A percentile compares a stretch with the other conserved stretches of the same genome.
Evolutionary conservation across 2,797 vertebrate genomes (phyloP).

Genomic region (Enteromius treurensis): DNA sequence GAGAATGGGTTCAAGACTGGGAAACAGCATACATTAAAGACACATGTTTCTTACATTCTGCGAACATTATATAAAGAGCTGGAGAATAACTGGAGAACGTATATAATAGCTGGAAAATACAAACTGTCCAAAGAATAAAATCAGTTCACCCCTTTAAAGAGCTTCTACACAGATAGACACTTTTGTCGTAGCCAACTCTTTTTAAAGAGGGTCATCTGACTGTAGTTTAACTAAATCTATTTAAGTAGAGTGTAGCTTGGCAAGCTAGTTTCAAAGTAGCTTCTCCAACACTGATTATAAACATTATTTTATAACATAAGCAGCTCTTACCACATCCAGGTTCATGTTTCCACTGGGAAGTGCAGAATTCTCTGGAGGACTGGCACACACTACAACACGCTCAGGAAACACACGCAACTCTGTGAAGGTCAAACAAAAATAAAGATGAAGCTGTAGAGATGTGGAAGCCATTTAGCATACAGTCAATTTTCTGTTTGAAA

Average conservation of each 20-base stretch:
- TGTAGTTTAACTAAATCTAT: slow-evolving; percentile 17
- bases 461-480: not conserved
- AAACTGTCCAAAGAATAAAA: slow-evolving; percentile 1
- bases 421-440: slow-evolving; percentile 66
- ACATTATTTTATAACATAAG: slow-evolving; percentile 29
- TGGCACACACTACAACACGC: slow-evolving; percentile 87
- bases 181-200: not conserved
- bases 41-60: slow-evolving; percentile 57
- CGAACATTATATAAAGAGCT: not conserved
- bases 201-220: not conserved
- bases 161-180: not conserved
- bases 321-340: slow-evolving; percentile 68
- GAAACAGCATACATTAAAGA: slow-evolving; percentile 61
- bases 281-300: slow-evolving; percentile 18
- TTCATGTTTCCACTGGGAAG: slow-evolving; percentile 72
- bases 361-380: slow-evolving; percentile 77
- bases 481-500: not conserved
- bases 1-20: slow-evolving; percentile 53
- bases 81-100: not conserved
- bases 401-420: slow-evolving; percentile 91
- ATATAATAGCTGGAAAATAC: not conserved
- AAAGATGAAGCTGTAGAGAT: not conserved
- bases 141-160: not conserved
- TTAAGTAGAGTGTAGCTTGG: slow-evolving; percentile 26
- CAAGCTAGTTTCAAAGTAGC: slow-evolving; percentile 3